phyloP scores from a whole-genome alignment of 2,888 invertebrate genomes.

The Ypsolopha sequella region DNA sequence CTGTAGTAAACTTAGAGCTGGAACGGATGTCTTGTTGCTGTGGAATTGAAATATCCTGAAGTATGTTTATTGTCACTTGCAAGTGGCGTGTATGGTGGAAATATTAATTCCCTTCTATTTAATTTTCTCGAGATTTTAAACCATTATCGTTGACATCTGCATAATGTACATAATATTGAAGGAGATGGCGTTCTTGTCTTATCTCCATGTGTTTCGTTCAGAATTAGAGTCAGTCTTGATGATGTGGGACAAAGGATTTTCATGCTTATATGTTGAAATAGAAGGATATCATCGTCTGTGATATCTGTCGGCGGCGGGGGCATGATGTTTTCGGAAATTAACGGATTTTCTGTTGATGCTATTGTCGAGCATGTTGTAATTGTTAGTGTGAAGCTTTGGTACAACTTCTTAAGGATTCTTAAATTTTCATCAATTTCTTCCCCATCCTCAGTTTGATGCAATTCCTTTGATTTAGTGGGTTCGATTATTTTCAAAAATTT shows the following conservation, averaged over 20 bases:
- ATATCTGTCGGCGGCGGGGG: too few species aligned
- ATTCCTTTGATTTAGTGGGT: constrained; percentile 5
- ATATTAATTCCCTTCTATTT: too few species aligned
- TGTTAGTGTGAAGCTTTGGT: constrained; percentile 1
- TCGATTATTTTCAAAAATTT: constrained; percentile 4
- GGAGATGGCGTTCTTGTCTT: neutral
- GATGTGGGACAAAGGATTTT: too few species aligned
- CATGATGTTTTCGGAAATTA: too few species aligned
- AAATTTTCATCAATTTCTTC: neutral
- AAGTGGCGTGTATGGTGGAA: too few species aligned
- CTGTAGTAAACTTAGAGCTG: neutral
- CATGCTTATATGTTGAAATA: too few species aligned
- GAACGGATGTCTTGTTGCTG: too few species aligned
- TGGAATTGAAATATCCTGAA: neutral
- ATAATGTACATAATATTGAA: neutral
- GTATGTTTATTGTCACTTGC: neutral
- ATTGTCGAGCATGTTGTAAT: too few species aligned
- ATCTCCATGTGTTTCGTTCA: neutral
- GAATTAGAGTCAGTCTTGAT: too few species aligned
- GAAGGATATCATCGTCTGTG: too few species aligned
- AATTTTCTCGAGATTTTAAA: too few species aligned
- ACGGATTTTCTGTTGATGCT: too few species aligned
- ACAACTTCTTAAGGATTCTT: neutral
- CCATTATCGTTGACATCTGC: neutral
- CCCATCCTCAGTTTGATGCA: neutral